These are phyloP conservation scores for Tachystola acroxantha DNA, from an alignment of 2,888 invertebrate genomes.

Conservation along the genomic window DNA sequence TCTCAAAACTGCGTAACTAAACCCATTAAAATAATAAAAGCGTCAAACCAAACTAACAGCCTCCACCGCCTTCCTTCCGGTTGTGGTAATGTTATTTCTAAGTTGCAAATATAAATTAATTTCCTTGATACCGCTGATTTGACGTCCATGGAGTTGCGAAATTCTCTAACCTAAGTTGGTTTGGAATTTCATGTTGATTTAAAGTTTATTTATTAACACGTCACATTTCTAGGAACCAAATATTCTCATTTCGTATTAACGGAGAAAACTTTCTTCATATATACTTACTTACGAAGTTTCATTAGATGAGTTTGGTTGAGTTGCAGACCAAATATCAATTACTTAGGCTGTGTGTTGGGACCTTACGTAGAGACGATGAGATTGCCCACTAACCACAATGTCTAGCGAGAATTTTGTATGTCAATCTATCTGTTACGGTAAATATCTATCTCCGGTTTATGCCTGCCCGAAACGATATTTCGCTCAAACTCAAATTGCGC, in stretches of 20 bases:
- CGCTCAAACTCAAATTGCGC: no score
- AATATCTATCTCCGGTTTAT: no score
- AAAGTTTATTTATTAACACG: not conserved
- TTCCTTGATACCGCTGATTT: not conserved
- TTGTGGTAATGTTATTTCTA: constrained; percentile 16
- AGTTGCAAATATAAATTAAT: constrained; percentile 13
- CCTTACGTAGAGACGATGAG: no score
- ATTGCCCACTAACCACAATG: no score
- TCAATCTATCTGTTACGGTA: no score
- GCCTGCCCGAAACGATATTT: no score
- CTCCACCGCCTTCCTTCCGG: constrained; percentile 19
- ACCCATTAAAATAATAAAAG: constrained; percentile 37
- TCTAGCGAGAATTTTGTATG: no score
- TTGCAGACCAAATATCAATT: no score
- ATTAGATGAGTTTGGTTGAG: no score
- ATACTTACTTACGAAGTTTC: no score
- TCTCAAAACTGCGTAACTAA: constrained; percentile 33
- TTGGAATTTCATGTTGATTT: not conserved
- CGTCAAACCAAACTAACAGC: constrained; percentile 24
- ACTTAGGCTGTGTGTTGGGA: no score
- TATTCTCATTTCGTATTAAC: not conserved
- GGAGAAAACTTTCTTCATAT: no score
- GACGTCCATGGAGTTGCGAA: not conserved
- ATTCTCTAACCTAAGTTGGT: not conserved
- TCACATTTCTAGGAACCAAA: not conserved